These are phyloP conservation scores for Dugesia japonica DNA, from an alignment of 2,888 invertebrate species.

Conservation along the genomic window DNA sequence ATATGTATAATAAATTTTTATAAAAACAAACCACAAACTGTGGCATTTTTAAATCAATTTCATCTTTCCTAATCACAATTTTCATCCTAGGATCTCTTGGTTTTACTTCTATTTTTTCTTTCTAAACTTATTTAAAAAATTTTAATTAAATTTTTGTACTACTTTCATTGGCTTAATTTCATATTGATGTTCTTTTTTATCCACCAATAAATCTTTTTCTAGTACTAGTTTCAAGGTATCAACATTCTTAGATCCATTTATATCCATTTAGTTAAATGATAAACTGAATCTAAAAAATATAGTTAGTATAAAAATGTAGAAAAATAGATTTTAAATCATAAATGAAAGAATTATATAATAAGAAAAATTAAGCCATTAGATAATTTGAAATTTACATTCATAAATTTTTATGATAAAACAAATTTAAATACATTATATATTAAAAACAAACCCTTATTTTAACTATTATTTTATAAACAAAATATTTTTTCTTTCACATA, in stretches of 20 bases:
- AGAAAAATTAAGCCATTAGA: slow-evolving; percentile 13
- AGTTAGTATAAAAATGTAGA: neutral
- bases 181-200: neutral
- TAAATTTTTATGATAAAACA: neutral
- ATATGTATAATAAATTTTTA: no score
- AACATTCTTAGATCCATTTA: neutral
- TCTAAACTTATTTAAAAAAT: neutral
- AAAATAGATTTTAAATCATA: neutral
- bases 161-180: neutral
- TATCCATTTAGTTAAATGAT: neutral
- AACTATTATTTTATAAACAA: neutral
- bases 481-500: no score
- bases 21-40: neutral
- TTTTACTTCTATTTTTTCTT: neutral
- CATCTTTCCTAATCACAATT: neutral
- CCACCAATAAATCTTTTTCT: neutral
- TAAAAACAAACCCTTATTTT: neutral
- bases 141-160: neutral
- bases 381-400: slow-evolving; percentile 11
- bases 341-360: neutral
- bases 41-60: neutral
- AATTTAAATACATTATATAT: slow-evolving; percentile 6
- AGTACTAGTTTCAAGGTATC: neutral
- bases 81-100: neutral
- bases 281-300: neutral